Evolutionary conservation across 2,797 vertebrate genomes (phyloP).

Genomic region (Garrulus glandarius): DNA sequence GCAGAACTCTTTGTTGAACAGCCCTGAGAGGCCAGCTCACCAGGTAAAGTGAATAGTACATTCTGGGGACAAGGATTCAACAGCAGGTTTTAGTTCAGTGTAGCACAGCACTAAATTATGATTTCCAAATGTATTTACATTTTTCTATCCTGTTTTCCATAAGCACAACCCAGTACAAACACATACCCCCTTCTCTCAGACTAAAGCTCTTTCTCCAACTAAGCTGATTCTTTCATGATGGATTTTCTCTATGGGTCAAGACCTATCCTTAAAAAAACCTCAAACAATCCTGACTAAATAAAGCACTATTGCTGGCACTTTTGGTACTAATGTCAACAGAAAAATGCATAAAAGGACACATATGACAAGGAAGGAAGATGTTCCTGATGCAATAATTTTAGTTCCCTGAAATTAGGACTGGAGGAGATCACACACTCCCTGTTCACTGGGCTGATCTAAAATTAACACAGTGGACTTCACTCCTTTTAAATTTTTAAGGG

Average conservation of each 20-base stretch:
- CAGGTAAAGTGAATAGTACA: accelerated
- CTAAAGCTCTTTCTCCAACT: not conserved
- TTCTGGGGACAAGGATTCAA: not conserved
- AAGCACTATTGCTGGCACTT: not conserved
- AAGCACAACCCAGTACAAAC: not conserved
- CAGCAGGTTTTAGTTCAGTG: not conserved
- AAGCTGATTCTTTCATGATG: not conserved
- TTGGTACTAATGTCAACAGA: not conserved
- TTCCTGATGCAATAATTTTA: not conserved
- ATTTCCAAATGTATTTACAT: not conserved
- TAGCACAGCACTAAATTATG: not conserved
- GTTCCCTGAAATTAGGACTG: not conserved
- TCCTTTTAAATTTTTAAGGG: not conserved
- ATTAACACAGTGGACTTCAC: not conserved
- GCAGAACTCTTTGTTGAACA: not conserved
- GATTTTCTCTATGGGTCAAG: not conserved
- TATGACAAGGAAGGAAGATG: not conserved
- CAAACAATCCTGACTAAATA: not conserved
- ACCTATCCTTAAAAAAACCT: not conserved
- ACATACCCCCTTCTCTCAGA: not conserved
- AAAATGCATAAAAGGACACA: accelerated
- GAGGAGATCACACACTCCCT: not conserved
- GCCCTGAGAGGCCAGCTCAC: no score
- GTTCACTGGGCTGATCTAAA: not conserved
- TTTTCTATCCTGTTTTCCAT: not conserved